Evolutionary conservation across 2,888 invertebrate genomes (phyloP).

Genomic region (Corythucha ciliata): DNA sequence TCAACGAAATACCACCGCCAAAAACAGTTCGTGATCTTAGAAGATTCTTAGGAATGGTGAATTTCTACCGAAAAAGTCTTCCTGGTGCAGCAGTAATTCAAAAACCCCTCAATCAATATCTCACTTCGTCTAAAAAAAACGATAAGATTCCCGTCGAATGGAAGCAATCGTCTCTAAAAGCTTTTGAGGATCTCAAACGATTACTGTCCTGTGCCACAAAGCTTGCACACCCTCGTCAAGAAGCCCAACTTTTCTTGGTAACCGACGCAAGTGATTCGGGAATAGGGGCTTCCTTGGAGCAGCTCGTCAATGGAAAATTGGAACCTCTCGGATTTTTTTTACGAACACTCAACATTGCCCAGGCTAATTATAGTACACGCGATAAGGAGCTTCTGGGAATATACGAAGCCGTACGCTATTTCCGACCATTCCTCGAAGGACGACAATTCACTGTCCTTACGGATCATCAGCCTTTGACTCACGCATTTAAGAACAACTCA

Average conservation of each 20-base stretch:
- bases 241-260: constrained; percentile 19
- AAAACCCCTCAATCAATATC: no score
- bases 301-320: constrained; percentile 16
- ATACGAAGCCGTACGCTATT: constrained; percentile 35
- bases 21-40: constrained; percentile 12
- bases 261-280: constrained; percentile 14
- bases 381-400: constrained; percentile 38
- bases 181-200: constrained; percentile 36
- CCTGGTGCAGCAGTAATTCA: no score
- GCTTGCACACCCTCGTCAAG: constrained; percentile 38
- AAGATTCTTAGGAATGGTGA: constrained; percentile 14
- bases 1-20: constrained; percentile 2
- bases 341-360: constrained; percentile 31
- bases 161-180: constrained; percentile 31
- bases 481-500: constrained; percentile 23
- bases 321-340: constrained; percentile 33
- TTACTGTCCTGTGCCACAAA: constrained; percentile 36
- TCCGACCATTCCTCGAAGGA: constrained; percentile 13
- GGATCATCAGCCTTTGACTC: constrained; percentile 18
- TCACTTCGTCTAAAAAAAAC: neutral
- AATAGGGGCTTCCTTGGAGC: constrained; percentile 37
- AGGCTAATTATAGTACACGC: constrained; percentile 38
- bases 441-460: constrained; percentile 7
- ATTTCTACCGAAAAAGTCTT: no score
- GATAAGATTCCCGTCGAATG: constrained; percentile 11